Evolutionary conservation across 92 coral and sea anemone species (phyloP), one percentile per base, ranked within the genome.

Genomic region (Micromussa lordhowensis): DNA sequence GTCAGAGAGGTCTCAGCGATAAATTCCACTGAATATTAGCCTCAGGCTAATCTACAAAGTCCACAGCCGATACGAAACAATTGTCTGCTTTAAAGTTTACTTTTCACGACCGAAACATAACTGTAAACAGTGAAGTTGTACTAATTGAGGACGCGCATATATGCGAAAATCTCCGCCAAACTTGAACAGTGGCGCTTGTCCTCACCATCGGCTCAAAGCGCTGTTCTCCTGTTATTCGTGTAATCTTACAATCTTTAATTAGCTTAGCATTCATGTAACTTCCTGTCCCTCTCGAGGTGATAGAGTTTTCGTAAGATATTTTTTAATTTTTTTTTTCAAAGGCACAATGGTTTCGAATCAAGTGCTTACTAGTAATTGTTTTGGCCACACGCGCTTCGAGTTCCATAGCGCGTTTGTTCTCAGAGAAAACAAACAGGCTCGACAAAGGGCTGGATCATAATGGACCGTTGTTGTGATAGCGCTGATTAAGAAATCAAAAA

Each of bases 391-490:
- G 90, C 93, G 82, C 36, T 57, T 58, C 44, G 21, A 26, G 66
- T 21, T 49, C 24, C 80, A 51, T 31, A 35, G 57, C 51, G 70
- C 72, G 89, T 90, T 85, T 90, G 93, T 85, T 70, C 93, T 40
- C 86, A 85, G 93, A 85, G 93, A 90, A 90, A 90, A 90, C 93
- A 90, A 90, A 85, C 80, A 66, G n/a, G 85, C 18, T 49, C 64
- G 63, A 49, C 70, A 78, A 17, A 85, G 10, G 32, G 9, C 30
- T 77, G 68, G 35, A 58, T 44, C 70, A 85, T 66, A 85, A 85
- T 80, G 90, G 86, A 30, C 78, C 79, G 49, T 69, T 90, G 93
- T 85, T 90, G 85, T 90, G 90, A 90, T 90, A 85, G 90, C 80
- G 90, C 88, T 48, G 85, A 72, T 55, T 85, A 85, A 70, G 89